Evolutionary conservation across 1,140 invertebrate species (phyloP).

Genomic region (Lethrus apterus): DNA sequence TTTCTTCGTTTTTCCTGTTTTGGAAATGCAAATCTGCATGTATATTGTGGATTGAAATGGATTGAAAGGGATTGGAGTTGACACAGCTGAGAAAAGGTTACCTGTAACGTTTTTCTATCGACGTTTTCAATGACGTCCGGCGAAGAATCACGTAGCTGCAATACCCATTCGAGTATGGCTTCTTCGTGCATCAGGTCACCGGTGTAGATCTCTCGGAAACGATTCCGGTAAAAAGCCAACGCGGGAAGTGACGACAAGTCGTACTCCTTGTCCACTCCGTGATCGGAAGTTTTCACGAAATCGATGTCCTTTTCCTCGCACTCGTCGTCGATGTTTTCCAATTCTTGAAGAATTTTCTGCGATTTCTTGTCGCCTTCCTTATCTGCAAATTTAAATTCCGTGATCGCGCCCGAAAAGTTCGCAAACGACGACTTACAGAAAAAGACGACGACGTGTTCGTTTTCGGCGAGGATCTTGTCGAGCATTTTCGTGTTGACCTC

Average conservation of each 20-base stretch:
- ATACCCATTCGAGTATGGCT: slow-evolving; percentile 81
- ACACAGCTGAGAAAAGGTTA: too few relatives aligned
- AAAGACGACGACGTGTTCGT: slow-evolving; percentile 83
- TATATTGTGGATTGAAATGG: too few relatives aligned
- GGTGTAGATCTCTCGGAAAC: slow-evolving; percentile 73
- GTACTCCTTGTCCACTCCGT: slow-evolving; percentile 82
- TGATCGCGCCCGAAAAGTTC: neutral
- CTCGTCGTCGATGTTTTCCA: slow-evolving; percentile 93
- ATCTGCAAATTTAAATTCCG: slow-evolving; percentile 47
- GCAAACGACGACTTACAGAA: slow-evolving; percentile 66
- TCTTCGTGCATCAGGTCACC: slow-evolving; percentile 90
- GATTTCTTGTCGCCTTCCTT: slow-evolving; percentile 85
- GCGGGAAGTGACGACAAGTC: slow-evolving; percentile 75
- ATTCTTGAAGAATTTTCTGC: slow-evolving; percentile 78
- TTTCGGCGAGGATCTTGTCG: slow-evolving; percentile 81
- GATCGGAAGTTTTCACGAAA: slow-evolving; percentile 89
- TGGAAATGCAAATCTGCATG: too few relatives aligned
- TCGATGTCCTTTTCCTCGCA: slow-evolving; percentile 88
- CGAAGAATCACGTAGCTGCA: slow-evolving; percentile 73
- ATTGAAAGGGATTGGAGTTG: too few relatives aligned
- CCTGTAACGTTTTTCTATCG: slow-evolving; percentile 79
- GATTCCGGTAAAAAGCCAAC: slow-evolving; percentile 82
- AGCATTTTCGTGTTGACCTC: slow-evolving; percentile 89
- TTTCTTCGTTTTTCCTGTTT: too few relatives aligned
- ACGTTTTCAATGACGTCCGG: slow-evolving; percentile 89